A percentile compares a stretch with the other conserved stretches of the same genome.
These are phyloP conservation scores for Drosophila kambysellisi DNA, from an alignment of 2,888 invertebrate genomes.

Conservation along the genomic window DNA sequence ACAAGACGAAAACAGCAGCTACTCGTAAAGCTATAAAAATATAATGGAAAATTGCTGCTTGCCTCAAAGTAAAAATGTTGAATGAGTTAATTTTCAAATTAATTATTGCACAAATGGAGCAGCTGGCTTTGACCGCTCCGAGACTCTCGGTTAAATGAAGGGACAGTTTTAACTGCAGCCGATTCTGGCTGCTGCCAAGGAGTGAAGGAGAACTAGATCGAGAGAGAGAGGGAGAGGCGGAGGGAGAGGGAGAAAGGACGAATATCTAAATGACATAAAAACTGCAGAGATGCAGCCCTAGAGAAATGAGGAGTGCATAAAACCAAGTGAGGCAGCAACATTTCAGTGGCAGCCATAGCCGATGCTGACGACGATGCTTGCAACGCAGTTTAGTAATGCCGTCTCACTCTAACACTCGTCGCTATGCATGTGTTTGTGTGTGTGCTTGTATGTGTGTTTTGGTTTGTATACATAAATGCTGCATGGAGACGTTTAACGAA, in stretches of 20 bases:
- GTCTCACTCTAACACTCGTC: constrained; percentile 33
- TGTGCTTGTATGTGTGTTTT: no score
- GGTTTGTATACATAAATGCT: not conserved
- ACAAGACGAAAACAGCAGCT: not conserved
- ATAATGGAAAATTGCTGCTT: not conserved
- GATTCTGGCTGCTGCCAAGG: not conserved
- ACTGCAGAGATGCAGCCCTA: constrained; percentile 20
- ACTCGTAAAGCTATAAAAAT: not conserved
- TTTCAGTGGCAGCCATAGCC: constrained; percentile 9
- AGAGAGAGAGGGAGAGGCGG: fast-evolving
- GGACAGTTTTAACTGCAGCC: not conserved
- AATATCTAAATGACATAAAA: constrained; percentile 3
- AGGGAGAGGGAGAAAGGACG: not conserved
- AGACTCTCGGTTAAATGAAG: not conserved
- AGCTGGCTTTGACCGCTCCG: not conserved
- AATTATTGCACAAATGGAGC: not conserved
- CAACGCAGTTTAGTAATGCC: constrained; percentile 36
- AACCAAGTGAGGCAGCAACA: constrained; percentile 65
- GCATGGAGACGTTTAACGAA: not conserved
- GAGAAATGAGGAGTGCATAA: constrained; percentile 37
- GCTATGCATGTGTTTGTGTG: not conserved
- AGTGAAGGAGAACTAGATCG: not conserved
- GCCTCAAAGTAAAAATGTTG: not conserved
- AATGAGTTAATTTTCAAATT: not conserved
- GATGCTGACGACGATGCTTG: constrained; percentile 1